Conservation (phyloP, 37 sponge, comb jelly and placozoan genomes). For the Spongilla lacustris region DNA sequence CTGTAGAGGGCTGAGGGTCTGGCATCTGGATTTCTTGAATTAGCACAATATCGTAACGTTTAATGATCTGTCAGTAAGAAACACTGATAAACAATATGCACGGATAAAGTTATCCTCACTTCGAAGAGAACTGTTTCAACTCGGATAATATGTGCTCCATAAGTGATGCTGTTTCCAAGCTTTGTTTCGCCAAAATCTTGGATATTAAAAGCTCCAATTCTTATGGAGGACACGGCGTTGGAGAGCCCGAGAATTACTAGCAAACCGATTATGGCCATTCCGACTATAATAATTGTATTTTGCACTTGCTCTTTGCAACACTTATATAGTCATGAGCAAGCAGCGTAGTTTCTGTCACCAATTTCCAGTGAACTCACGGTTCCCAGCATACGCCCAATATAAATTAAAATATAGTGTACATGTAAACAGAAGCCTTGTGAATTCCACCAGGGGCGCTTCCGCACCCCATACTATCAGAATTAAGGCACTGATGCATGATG, state of each 20-base stretch:
- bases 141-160: background rate
- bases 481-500: no score
- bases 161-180: background rate
- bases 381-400: no score
- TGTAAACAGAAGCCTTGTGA: no score
- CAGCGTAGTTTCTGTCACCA: no score
- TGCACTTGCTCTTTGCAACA: background rate
- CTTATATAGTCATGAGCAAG: background rate
- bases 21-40: background rate
- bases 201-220: background rate
- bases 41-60: background rate
- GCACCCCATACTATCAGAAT: no score
- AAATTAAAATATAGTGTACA: no score
- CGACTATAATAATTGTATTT: background rate
- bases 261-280: background rate
- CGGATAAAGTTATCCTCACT: background rate
- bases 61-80: background rate
- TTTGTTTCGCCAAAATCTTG: background rate
- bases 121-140: background rate
- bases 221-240: background rate
- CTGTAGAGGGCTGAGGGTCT: background rate
- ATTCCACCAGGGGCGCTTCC: no score
- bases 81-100: background rate
- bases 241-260: background rate
- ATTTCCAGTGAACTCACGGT: no score